Conservation (phyloP, 2,888 invertebrate species). For the Dichetophora obliterata region DNA sequence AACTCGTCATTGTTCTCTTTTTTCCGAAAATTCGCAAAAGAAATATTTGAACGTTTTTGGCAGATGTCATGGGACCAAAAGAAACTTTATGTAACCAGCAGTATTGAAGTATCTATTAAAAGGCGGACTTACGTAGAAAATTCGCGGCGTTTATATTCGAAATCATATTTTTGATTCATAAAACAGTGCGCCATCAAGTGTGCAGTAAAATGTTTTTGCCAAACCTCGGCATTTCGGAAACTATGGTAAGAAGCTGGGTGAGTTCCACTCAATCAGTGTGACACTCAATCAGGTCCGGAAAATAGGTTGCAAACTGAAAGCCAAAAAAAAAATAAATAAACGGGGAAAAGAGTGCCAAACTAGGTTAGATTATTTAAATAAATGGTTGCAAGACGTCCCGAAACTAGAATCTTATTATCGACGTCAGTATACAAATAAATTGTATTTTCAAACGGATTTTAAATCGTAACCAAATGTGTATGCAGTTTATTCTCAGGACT, state of each 20-base stretch:
- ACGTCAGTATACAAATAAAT: too few species aligned
- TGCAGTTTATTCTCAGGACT: too few species aligned
- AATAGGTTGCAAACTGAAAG: too few species aligned
- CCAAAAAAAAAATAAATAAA: too few species aligned
- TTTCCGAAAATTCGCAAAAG: constrained; percentile 33
- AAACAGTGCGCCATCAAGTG: constrained; percentile 19
- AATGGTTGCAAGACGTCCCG: too few species aligned
- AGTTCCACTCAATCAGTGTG: too few species aligned
- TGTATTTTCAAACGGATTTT: too few species aligned
- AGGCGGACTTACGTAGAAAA: constrained; percentile 4
- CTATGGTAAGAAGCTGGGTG: constrained; percentile 6
- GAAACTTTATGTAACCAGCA: constrained; percentile 28
- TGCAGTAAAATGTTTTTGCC: constrained; percentile 28
- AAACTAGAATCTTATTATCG: too few species aligned
- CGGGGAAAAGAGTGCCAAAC: too few species aligned
- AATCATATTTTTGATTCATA: constrained; percentile 1
- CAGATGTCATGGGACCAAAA: constrained; percentile 37
- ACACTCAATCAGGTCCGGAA: too few species aligned
- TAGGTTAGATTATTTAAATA: too few species aligned
- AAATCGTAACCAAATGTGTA: too few species aligned
- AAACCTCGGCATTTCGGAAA: constrained; percentile 28
- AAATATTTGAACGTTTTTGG: constrained; percentile 39
- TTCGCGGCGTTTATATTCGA: neutral
- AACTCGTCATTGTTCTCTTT: neutral
- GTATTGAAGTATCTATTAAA: neutral